These are phyloP conservation scores for Recurvirostra avosetta DNA, from an alignment of 2,113 vertebrate genomes.

Conservation along the genomic window DNA sequence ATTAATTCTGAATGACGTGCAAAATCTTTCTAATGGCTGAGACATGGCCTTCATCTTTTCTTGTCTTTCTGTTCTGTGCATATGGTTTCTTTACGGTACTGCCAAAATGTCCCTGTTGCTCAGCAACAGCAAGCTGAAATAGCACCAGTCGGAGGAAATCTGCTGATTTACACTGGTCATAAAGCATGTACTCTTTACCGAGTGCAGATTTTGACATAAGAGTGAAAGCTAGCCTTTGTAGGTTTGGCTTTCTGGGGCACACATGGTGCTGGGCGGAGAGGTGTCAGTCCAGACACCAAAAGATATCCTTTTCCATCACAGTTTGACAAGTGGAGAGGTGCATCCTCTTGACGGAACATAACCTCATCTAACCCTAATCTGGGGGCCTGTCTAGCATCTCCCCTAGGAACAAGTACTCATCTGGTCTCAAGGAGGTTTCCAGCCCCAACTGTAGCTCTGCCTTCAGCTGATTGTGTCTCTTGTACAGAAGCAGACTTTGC, in stretches of 20 bases:
- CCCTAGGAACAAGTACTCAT: not conserved
- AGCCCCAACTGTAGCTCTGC: not conserved
- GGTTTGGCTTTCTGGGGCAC: not conserved
- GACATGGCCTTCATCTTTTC: not conserved
- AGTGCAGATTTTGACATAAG: not conserved
- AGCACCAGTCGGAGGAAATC: not conserved
- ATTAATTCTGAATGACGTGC: not conserved
- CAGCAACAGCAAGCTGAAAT: conserved; percentile 30
- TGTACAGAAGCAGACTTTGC: not conserved
- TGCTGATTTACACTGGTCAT: not conserved
- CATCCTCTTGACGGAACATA: not conserved
- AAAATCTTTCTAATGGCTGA: not conserved
- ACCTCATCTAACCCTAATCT: not conserved
- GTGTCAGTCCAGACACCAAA: not conserved
- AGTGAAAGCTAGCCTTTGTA: not conserved
- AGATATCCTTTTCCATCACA: not conserved
- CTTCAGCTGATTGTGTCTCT: rapidly evolving
- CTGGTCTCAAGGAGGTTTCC: not conserved
- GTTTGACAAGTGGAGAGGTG: not conserved
- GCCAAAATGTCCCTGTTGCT: conserved; percentile 35
- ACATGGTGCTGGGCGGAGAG: not conserved
- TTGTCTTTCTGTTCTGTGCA: not conserved
- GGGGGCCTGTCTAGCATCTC: not conserved
- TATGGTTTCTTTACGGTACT: not conserved
- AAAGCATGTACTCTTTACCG: not conserved